These are phyloP conservation scores for Pseudonaja textilis DNA, from an alignment of 2,113 vertebrate genomes.

Conservation along the genomic window DNA sequence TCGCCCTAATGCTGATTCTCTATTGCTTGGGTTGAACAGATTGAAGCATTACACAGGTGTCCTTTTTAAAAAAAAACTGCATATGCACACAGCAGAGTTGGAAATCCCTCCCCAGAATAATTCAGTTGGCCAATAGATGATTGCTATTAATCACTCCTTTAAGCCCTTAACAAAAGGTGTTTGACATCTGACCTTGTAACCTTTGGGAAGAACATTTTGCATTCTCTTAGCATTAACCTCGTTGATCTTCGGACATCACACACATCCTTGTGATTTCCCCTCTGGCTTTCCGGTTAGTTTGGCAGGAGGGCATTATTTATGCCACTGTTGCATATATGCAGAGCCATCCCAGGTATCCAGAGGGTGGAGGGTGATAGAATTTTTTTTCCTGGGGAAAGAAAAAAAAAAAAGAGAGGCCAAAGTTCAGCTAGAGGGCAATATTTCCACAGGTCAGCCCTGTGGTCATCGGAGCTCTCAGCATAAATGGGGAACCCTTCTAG, in stretches of 20 bases:
- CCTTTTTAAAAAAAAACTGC: not conserved
- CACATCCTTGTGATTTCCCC: slow-evolving; percentile 51
- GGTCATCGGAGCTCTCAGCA: not conserved
- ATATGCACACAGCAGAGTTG: not conserved
- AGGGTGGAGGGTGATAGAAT: not conserved
- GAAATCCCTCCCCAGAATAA: slow-evolving; percentile 31
- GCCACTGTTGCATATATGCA: not conserved
- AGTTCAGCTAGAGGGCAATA: not conserved
- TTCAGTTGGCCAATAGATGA: slow-evolving; percentile 26
- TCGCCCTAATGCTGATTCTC: not conserved
- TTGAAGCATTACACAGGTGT: slow-evolving; percentile 22
- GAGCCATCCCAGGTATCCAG: not conserved
- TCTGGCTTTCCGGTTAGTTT: slow-evolving; percentile 56
- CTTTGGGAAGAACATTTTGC: slow-evolving; percentile 45
- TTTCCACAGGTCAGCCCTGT: not conserved
- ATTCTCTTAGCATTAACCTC: slow-evolving; percentile 54
- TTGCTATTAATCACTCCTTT: slow-evolving; percentile 33
- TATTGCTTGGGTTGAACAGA: not conserved
- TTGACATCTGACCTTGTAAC: slow-evolving; percentile 58
- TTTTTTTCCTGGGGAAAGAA: not conserved
- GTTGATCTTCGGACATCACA: slow-evolving; percentile 21
- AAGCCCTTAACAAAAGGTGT: slow-evolving; percentile 41
- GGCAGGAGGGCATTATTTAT: slow-evolving; percentile 50
- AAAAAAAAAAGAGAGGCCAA: not conserved
- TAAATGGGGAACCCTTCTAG: not conserved